A percentile compares a stretch with the other conserved stretches of the same genome.
These are phyloP conservation scores for Eurypyga helias DNA, from an alignment of 2,113 vertebrate genomes.

Conservation along the genomic window DNA sequence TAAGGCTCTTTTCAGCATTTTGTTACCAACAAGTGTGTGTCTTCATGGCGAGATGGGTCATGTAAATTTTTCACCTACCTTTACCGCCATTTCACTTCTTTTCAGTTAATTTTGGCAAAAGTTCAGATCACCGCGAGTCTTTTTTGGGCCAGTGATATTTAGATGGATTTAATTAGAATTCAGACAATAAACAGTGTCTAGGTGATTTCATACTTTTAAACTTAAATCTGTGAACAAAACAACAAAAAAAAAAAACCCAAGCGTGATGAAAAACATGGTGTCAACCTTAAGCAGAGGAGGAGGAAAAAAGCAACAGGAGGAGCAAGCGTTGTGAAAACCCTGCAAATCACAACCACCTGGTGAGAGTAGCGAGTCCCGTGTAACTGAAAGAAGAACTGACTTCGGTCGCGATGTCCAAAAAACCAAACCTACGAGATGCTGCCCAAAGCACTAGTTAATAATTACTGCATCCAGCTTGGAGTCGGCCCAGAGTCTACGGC, in stretches of 20 bases:
- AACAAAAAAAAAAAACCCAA: background rate
- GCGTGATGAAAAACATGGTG: background rate
- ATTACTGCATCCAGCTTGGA: slow-evolving; percentile 42
- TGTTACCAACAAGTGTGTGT: background rate
- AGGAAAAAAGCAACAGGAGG: background rate
- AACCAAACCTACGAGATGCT: background rate
- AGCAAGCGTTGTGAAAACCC: slow-evolving; percentile 9
- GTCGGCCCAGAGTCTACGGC: background rate
- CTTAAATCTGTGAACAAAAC: background rate
- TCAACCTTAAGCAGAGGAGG: background rate
- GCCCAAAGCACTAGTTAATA: slow-evolving; percentile 51
- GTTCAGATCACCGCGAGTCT: background rate
- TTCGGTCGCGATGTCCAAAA: background rate
- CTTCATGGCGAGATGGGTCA: background rate
- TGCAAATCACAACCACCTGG: slow-evolving; percentile 43
- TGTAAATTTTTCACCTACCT: background rate
- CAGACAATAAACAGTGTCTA: background rate
- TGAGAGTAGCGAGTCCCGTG: background rate
- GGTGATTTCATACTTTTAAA: background rate
- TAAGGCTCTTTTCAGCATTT: background rate
- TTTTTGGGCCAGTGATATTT: background rate
- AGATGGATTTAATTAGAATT: background rate
- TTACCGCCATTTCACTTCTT: background rate
- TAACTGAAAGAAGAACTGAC: background rate
- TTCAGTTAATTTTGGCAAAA: background rate